Evolutionary conservation across 2,888 invertebrate genomes (phyloP).

Genomic region (Eilema griseolum): DNA sequence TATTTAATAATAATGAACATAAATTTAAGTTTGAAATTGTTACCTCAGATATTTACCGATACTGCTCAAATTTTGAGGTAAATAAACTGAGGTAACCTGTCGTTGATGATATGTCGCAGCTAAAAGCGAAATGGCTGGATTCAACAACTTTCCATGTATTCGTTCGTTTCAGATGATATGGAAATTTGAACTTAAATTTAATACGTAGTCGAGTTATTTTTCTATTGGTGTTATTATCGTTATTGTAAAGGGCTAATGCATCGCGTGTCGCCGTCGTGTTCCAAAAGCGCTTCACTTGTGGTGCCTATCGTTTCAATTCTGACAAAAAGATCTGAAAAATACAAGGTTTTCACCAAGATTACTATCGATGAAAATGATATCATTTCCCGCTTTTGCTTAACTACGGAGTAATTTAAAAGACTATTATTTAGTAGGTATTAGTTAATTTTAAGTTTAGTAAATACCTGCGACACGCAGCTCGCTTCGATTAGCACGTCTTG

Average conservation of each 20-base stretch:
- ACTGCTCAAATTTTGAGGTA: constrained; percentile 33
- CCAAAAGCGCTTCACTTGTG: too few relatives aligned
- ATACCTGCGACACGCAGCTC: constrained; percentile 49
- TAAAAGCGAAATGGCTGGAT: neutral
- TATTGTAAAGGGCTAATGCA: too few relatives aligned
- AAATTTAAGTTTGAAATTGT: neutral
- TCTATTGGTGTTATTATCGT: too few relatives aligned
- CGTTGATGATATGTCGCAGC: constrained; percentile 27
- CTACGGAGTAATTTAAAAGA: neutral
- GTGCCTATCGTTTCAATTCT: too few relatives aligned
- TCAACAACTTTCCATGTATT: neutral
- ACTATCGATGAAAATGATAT: neutral
- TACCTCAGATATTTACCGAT: constrained; percentile 31
- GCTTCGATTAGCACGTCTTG: constrained; percentile 77
- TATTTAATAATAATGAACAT: neutral
- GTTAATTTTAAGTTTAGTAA: constrained; percentile 29
- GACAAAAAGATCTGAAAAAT: too few relatives aligned
- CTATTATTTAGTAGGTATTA: constrained; percentile 15
- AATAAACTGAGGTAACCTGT: constrained; percentile 47
- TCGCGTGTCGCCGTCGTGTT: too few relatives aligned
- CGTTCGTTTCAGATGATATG: too few relatives aligned
- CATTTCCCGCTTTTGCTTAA: neutral
- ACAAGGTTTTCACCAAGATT: too few relatives aligned
- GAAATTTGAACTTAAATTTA: too few relatives aligned
- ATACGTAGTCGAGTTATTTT: too few relatives aligned